Base-by-base conservation (phyloP, 1,140 invertebrate species). In the Caerostris extrusa region DNA sequence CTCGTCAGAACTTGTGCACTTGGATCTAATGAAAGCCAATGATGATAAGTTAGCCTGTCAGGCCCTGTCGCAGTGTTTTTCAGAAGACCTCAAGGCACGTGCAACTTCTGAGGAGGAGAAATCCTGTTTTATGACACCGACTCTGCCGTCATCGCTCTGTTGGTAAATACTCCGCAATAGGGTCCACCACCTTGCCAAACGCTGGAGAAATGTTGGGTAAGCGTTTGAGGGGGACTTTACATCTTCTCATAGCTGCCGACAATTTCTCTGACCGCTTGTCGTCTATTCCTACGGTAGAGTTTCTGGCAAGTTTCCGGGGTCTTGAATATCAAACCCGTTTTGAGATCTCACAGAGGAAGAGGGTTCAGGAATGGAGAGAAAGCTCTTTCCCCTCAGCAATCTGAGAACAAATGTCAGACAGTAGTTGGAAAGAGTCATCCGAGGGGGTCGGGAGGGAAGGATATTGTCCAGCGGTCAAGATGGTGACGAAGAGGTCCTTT, bases 61-160 rank as follows among this genome's bases (percentile, higher is more conserved):
- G 88, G 88, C 4, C 88, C 88, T 3, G 88, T 64, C 4, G 88
- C 88, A 56, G 88, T 14, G 53, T 90, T 90, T 19, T 90, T n/a
- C 88, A 17, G 58, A 10, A 0, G 6, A 5, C 3, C 6, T 14
- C 5, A 77, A 53, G 7, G 7, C 8, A 6, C 5, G 12, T 14
- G 6, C n/a, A 53, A 88, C 60, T 67, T 88, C 85, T 1, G 12
- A 5, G 14, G n/a, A 7, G 77, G 58, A 88, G n/a, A 64, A 17
- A 8, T 60, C 8, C 8, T 8, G 5, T 8, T 14, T 3, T 2
- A 86, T 3, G 17, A 71, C n/a, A n/a, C n/a, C 5, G 17, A n/a
- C 60, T 3, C 4, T 34, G 0, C 19, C 1, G 4, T 34, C 58
- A 17, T 12, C 12, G 60, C 5, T 8, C 60, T 6, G 19, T 58